phyloP scores from a whole-genome alignment of 2,113 vertebrate species.

The Lamprologus sp. region DNA sequence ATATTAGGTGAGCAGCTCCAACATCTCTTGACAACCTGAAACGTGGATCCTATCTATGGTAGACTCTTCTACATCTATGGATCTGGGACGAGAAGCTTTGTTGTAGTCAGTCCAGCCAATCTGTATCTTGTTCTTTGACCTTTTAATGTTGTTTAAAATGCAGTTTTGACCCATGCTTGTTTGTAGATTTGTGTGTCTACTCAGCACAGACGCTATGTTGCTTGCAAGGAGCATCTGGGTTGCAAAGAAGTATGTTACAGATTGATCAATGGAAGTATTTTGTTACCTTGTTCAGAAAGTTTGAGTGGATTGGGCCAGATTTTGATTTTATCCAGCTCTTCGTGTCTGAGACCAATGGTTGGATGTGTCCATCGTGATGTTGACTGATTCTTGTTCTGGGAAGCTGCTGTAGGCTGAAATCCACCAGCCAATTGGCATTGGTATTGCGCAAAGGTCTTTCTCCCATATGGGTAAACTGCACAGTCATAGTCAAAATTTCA shows the following conservation, averaged over 20 bases:
- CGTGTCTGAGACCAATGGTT: background rate
- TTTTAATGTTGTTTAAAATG: background rate
- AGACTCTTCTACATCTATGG: background rate
- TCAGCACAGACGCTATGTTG: background rate
- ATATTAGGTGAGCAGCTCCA: background rate
- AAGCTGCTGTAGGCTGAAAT: background rate
- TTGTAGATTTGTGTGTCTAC: background rate
- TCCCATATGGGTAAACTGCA: background rate
- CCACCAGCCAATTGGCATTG: background rate
- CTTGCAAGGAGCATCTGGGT: background rate
- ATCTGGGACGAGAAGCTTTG: background rate
- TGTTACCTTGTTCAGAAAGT: background rate
- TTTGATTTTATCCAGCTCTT: background rate
- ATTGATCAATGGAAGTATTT: background rate
- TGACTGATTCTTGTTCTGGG: background rate
- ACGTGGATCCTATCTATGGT: background rate
- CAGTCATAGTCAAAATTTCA: background rate
- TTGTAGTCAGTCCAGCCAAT: background rate
- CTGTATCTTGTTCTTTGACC: background rate
- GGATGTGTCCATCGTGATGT: background rate
- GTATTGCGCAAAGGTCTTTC: background rate
- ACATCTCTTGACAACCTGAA: background rate
- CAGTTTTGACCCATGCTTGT: background rate
- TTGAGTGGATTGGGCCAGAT: background rate
- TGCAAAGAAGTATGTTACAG: background rate